Conservation (phyloP, 1,140 invertebrate species). For the Galleria mellonella region DNA sequence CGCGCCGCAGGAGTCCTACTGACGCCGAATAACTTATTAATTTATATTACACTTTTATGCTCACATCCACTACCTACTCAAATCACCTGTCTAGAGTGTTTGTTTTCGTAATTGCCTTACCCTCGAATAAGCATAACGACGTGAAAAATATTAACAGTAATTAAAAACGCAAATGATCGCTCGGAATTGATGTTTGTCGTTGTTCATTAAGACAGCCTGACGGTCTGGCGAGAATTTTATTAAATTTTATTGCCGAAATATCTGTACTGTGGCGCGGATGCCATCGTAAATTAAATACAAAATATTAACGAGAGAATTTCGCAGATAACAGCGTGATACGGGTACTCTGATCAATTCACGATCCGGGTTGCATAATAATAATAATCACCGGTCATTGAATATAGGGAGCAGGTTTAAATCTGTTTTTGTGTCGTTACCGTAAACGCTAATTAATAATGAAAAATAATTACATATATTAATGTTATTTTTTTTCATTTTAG, state of each 20-base stretch:
- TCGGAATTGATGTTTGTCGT: conserved; percentile 44
- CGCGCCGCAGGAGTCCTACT: conserved; percentile 38
- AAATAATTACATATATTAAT: too few relatives aligned
- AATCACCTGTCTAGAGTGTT: conserved; percentile 55
- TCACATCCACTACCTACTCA: conserved; percentile 37
- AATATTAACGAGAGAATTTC: conserved; percentile 24
- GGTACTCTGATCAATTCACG: too few relatives aligned
- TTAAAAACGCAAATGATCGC: conserved; percentile 54
- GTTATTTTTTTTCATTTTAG: too few relatives aligned
- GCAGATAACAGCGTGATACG: conserved; percentile 9
- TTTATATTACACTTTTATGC: conserved; percentile 57
- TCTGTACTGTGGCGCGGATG: conserved; percentile 9
- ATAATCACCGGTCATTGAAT: conserved; percentile 1
- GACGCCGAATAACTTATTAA: conserved; percentile 58
- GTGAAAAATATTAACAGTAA: conserved; percentile 62
- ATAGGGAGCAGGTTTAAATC: too few relatives aligned
- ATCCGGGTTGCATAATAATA: too few relatives aligned
- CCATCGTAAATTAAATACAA: conserved; percentile 18
- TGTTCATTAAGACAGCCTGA: conserved; percentile 41
- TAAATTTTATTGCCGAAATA: conserved; percentile 33
- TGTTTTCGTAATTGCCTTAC: conserved; percentile 50
- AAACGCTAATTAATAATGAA: too few relatives aligned
- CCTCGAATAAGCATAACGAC: conserved; percentile 50
- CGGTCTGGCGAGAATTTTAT: conserved; percentile 39
- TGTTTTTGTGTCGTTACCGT: too few relatives aligned